Base-by-base conservation (phyloP, 2,888 invertebrate species). In the Electrophaes corylata region DNA sequence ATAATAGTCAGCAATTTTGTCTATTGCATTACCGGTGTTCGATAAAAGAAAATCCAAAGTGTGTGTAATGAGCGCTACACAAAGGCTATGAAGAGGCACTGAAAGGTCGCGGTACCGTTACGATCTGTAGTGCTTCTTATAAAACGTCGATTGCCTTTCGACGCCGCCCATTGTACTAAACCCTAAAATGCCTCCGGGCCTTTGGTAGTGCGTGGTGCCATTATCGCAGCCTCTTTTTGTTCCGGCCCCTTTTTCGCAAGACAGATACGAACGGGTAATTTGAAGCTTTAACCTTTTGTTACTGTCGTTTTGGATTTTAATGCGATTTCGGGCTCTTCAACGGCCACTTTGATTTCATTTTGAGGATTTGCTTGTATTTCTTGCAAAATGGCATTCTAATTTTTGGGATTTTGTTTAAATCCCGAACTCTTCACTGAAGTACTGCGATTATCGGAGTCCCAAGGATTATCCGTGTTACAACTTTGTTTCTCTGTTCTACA, bases 191-290 rank as follows among this genome's bases (percentile, higher is more conserved):
- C 78, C 78, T 73, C 67, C 76, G 74, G 76, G 75, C 77, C 74
- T 76, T 70, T 69, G 70, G 64, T 61, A 61, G 55, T 57, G 60
- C 57, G 57, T 54, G 56, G 75, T 72, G 16, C 81, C 81, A 87
- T 88, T 86, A 85, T 83, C 85, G 76, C 79, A 53, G 70, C 71
- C 72, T 75, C 82, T 85, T 85, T 87, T 87, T 86, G 83, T 79
- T 72, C 74, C 65, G 70, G 74, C 80, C 78, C 47, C 52, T 43
- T 57, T 52, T 83, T 76, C 81, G 83, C 82, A 82, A 82, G 83
- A 86, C 84, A 84, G 88, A 89, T 86, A 88, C 81, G 81, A 83
- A 83, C 83, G 84, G 85, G 83, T 84, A 86, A 86, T 87, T 89
- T 88, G 88, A 78, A 78, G 81, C 78, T 80, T 78, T 81, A 83